phyloP scores from a whole-genome alignment of 2,113 vertebrate species.

The Coryphaenoides rupestris region DNA sequence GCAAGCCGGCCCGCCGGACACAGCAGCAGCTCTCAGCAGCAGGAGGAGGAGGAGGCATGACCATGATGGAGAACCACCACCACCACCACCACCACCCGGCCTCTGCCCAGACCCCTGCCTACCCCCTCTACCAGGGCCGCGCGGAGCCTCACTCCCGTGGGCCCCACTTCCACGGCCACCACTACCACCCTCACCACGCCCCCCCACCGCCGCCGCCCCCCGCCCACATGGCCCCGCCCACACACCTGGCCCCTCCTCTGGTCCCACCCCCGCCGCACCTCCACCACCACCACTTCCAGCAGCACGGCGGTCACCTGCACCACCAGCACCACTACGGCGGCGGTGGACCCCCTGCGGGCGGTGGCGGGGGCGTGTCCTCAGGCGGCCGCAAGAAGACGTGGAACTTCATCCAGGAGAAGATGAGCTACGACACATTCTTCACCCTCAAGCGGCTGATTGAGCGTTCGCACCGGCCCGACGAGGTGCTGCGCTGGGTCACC shows the following conservation, averaged over 20 bases:
- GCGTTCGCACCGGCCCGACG: slow-evolving; percentile 81
- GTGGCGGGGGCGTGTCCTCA: neutral
- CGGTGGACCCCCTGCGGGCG: neutral
- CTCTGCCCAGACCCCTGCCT: slow-evolving; percentile 37
- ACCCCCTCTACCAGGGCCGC: slow-evolving; percentile 60
- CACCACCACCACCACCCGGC: slow-evolving; percentile 44
- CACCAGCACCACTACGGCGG: slow-evolving; percentile 32
- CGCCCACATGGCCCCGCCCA: slow-evolving; percentile 52
- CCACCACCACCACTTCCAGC: slow-evolving; percentile 49
- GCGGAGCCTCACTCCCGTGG: slow-evolving; percentile 31
- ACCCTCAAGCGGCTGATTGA: slow-evolving; percentile 90
- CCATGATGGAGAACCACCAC: slow-evolving; percentile 60
- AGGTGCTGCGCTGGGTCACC: slow-evolving; percentile 89
- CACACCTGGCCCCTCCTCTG: slow-evolving; percentile 46
- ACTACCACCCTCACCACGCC: slow-evolving; percentile 47
- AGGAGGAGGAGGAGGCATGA: slow-evolving; percentile 44
- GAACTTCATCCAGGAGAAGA: slow-evolving; percentile 86
- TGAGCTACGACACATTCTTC: slow-evolving; percentile 88
- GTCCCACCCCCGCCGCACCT: slow-evolving; percentile 41
- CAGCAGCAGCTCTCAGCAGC: too few species aligned
- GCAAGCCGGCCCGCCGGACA: slow-evolving; percentile 58
- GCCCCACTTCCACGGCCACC: slow-evolving; percentile 56
- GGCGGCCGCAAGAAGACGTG: slow-evolving; percentile 78
- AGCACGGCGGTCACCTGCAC: slow-evolving; percentile 42
- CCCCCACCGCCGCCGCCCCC: slow-evolving; percentile 54